Conservation (phyloP, 2,113 vertebrate genomes). For the Heteronetta atricapilla region DNA sequence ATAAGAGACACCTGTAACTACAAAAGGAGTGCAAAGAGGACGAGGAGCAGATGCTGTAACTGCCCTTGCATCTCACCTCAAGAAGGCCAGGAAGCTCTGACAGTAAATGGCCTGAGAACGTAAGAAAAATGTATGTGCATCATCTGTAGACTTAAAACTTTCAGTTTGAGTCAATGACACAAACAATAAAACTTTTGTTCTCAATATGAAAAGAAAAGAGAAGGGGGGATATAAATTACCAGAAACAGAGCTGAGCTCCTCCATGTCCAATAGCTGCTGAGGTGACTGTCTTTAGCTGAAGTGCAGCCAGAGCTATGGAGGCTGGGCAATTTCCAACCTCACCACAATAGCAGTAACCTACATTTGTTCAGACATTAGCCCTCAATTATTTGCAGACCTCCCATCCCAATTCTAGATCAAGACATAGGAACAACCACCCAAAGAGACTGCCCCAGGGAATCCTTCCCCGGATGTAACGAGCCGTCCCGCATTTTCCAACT, state of each 20-base stretch:
- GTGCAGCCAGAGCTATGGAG: neutral
- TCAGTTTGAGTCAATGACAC: conserved; percentile 58
- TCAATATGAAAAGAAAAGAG: neutral
- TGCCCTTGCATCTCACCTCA: neutral
- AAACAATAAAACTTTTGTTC: neutral
- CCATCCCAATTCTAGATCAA: conserved; percentile 1
- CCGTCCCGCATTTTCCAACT: neutral
- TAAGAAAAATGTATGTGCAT: conserved; percentile 27
- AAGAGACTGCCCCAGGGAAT: conserved; percentile 18
- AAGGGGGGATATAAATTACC: neutral
- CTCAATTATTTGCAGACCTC: conserved; percentile 54
- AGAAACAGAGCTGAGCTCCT: neutral
- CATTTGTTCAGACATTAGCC: conserved; percentile 38
- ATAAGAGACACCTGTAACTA: neutral
- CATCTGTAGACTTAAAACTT: conserved; percentile 54
- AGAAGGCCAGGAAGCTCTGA: neutral
- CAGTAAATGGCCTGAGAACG: conserved; percentile 22
- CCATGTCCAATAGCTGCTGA: neutral
- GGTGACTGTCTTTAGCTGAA: neutral
- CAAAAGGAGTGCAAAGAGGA: neutral
- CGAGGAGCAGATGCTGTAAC: neutral
- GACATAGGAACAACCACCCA: conserved; percentile 36
- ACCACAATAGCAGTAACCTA: conserved; percentile 30
- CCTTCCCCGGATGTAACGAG: neutral
- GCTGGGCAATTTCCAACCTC: conserved; percentile 35